Conservation (phyloP, 2,888 invertebrate species). For the Linnaemya vulpina region DNA sequence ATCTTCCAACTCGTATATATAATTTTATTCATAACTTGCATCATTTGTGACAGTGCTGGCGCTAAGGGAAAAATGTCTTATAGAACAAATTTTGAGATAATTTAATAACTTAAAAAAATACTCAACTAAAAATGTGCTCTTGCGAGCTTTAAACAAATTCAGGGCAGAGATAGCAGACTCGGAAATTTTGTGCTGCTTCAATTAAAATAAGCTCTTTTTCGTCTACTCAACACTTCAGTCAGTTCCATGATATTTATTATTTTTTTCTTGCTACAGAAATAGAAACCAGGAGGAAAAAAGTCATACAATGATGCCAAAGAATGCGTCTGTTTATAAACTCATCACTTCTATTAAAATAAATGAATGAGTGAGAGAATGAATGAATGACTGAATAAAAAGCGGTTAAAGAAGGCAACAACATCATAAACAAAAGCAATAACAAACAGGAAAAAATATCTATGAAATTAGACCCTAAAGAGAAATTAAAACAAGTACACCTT, state of each 20-base stretch:
- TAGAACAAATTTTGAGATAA: too few relatives aligned
- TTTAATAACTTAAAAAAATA: background rate
- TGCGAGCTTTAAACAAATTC: background rate
- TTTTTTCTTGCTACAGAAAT: background rate
- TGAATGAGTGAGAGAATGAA: constrained; percentile 33
- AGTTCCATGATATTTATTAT: background rate
- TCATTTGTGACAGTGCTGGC: background rate
- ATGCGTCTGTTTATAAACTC: constrained; percentile 51
- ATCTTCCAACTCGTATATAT: too few relatives aligned
- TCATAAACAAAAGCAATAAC: constrained; percentile 16
- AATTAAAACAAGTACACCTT: constrained; percentile 66
- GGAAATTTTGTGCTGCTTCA: background rate
- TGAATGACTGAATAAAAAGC: constrained; percentile 33
- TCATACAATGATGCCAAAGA: background rate
- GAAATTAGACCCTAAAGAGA: constrained; percentile 67
- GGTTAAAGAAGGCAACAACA: constrained; percentile 17
- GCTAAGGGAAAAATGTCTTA: background rate
- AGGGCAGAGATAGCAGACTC: background rate
- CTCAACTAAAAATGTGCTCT: too few relatives aligned
- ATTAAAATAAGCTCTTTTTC: background rate
- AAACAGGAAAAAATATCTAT: constrained; percentile 32
- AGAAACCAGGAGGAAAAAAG: background rate
- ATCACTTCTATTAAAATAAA: constrained; percentile 58
- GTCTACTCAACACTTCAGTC: background rate
- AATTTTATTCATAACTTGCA: background rate